Conservation (phyloP, 2,888 invertebrate genomes). For the Anorthoa munda region DNA sequence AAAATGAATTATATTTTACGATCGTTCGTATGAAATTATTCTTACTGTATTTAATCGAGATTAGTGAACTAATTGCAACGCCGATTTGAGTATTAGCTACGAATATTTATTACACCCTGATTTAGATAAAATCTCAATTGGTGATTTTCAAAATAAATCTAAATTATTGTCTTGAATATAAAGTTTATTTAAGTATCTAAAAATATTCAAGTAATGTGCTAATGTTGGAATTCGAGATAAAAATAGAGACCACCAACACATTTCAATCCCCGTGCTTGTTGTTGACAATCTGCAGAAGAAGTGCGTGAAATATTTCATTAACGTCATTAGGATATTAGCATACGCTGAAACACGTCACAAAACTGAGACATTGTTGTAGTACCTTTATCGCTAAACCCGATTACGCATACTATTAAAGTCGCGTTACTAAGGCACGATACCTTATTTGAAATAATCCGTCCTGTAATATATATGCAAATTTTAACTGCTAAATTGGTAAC, state of each 20-base stretch:
- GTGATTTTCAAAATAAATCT: neutral
- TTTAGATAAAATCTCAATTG: neutral
- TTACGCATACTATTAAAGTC: conserved; percentile 26
- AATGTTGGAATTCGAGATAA: conserved; percentile 11
- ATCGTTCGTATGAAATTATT: conserved; percentile 14
- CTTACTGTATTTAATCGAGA: conserved; percentile 3
- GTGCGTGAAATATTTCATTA: conserved; percentile 30
- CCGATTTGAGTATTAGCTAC: conserved; percentile 3
- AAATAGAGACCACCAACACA: conserved; percentile 21
- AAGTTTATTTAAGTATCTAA: neutral
- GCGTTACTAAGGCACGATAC: conserved; percentile 2
- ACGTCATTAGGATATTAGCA: conserved; percentile 38
- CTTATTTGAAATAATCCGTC: conserved; percentile 19
- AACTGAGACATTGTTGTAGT: conserved; percentile 38
- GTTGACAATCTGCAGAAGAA: conserved; percentile 20
- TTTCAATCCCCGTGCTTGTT: neutral
- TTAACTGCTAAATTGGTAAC: conserved; percentile 17
- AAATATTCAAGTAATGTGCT: conserved; percentile 11
- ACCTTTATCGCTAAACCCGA: conserved; percentile 16
- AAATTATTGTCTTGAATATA: conserved; percentile 1
- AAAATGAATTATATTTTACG: conserved; percentile 1
- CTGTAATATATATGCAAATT: conserved; percentile 39
- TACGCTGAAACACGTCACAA: conserved; percentile 34
- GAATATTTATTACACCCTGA: neutral
- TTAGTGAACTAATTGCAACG: conserved; percentile 6